A percentile compares a stretch with the other conserved stretches of the same genome.
phyloP scores from a whole-genome alignment of 2,113 vertebrate genomes.

The Stegostoma tigrinum region DNA sequence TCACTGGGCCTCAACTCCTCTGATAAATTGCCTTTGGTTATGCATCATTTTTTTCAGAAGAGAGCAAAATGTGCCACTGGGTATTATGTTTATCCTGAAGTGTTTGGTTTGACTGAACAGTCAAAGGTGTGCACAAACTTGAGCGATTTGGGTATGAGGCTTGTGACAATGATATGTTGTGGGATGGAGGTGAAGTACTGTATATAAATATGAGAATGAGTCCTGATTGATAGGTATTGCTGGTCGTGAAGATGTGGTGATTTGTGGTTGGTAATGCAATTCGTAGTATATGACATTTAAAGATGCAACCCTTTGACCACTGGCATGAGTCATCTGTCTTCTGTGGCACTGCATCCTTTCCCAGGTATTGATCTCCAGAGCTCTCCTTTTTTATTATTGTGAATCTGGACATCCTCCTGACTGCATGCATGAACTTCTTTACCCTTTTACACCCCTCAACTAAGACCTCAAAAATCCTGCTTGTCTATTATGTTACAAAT shows the following conservation, averaged over 20 bases:
- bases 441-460: too few species aligned
- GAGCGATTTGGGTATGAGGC: not conserved
- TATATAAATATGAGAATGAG: not conserved
- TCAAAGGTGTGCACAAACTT: too few species aligned
- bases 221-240: not conserved
- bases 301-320: not conserved
- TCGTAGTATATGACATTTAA: not conserved
- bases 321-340: not conserved
- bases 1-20: not conserved
- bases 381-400: too few species aligned
- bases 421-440: too few species aligned
- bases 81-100: not conserved
- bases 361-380: not conserved
- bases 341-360: not conserved
- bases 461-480: not conserved
- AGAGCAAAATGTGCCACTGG: not conserved
- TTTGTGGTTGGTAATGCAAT: not conserved
- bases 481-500: not conserved
- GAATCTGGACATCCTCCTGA: too few species aligned
- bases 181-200: not conserved
- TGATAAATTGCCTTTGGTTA: not conserved
- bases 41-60: not conserved
- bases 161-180: not conserved
- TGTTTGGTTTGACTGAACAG: not conserved
- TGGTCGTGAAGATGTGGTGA: not conserved